Evolutionary conservation across 2,113 vertebrate species (phyloP).

Genomic region (Perccottus glenii): DNA sequence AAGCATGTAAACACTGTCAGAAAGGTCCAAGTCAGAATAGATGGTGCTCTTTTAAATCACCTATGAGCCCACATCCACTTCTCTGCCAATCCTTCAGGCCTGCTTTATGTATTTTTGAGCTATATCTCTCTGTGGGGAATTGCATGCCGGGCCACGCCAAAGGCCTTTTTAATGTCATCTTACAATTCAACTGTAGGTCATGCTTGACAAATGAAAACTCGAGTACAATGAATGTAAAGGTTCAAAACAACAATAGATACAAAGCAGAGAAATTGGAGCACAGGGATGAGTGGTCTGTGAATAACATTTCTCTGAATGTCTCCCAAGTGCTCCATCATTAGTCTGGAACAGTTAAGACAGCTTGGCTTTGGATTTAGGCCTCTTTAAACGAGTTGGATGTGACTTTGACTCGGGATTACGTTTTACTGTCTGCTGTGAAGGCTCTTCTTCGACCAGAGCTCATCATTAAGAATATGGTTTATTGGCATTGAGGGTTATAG

Average conservation of each 20-base stretch:
- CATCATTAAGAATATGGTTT: constrained; percentile 57
- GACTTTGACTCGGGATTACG: constrained; percentile 42
- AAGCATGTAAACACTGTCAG: constrained; percentile 65
- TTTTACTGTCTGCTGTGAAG: constrained; percentile 61
- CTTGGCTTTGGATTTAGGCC: constrained; percentile 65
- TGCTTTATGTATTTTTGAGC: constrained; percentile 67
- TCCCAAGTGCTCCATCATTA: constrained; percentile 59
- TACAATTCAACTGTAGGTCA: constrained; percentile 31
- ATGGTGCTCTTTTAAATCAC: constrained; percentile 54
- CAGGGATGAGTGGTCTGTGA: constrained; percentile 35
- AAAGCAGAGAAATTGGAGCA: constrained; percentile 23
- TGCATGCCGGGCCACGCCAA: constrained; percentile 30
- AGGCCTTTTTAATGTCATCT: constrained; percentile 61
- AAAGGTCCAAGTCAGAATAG: constrained; percentile 42
- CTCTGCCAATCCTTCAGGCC: constrained; percentile 60
- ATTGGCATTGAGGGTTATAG: constrained; percentile 46
- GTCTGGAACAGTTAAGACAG: constrained; percentile 58
- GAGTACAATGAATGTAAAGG: constrained; percentile 14
- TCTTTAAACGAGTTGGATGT: constrained; percentile 63
- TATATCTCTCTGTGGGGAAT: constrained; percentile 45
- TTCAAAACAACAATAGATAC: constrained; percentile 33
- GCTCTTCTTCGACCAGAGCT: constrained; percentile 54
- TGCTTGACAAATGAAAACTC: constrained; percentile 17
- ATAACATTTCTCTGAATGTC: constrained; percentile 48
- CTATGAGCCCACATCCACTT: constrained; percentile 43